A percentile compares a stretch with the other conserved stretches of the same genome.
These are phyloP conservation scores for Osmoderma eremita DNA, from an alignment of 2,888 invertebrate genomes.

Conservation along the genomic window DNA sequence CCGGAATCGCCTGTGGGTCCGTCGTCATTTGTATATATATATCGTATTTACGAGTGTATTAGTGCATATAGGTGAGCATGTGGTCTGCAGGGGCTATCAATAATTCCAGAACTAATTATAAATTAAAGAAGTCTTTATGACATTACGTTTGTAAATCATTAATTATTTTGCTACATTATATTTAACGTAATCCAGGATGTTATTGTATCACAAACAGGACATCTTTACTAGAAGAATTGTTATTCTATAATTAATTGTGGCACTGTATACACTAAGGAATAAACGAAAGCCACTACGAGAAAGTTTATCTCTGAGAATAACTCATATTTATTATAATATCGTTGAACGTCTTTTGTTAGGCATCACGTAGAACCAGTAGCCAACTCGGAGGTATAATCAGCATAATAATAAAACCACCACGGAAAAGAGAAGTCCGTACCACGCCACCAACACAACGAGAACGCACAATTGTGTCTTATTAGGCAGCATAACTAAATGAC, in stretches of 20 bases:
- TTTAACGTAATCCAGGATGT: too few relatives aligned
- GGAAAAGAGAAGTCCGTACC: slow-evolving; percentile 8
- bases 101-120: too few relatives aligned
- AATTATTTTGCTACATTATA: too few relatives aligned
- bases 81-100: too few relatives aligned
- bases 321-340: slow-evolving; percentile 47
- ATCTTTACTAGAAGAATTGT: too few relatives aligned
- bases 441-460: slow-evolving; percentile 46
- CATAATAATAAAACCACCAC: slow-evolving; percentile 45
- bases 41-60: slow-evolving; percentile 16
- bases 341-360: slow-evolving; percentile 41
- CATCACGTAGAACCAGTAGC: slow-evolving; percentile 50
- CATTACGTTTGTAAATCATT: too few relatives aligned
- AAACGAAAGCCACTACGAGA: slow-evolving; percentile 28
- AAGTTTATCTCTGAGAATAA: slow-evolving; percentile 45
- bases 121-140: too few relatives aligned
- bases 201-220: too few relatives aligned
- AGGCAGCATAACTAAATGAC: slow-evolving; percentile 58
- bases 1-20: slow-evolving; percentile 34
- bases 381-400: slow-evolving; percentile 29
- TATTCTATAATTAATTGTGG: too few relatives aligned
- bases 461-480: slow-evolving; percentile 58
- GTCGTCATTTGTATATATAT: slow-evolving; percentile 39
- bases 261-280: slow-evolving; percentile 6
- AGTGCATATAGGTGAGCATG: slow-evolving; percentile 1